A percentile compares a stretch with the other conserved stretches of the same genome.
Evolutionary conservation across 35 echinoderm and acorn worm genomes (phyloP).

Genomic region (Ptychodera flava): DNA sequence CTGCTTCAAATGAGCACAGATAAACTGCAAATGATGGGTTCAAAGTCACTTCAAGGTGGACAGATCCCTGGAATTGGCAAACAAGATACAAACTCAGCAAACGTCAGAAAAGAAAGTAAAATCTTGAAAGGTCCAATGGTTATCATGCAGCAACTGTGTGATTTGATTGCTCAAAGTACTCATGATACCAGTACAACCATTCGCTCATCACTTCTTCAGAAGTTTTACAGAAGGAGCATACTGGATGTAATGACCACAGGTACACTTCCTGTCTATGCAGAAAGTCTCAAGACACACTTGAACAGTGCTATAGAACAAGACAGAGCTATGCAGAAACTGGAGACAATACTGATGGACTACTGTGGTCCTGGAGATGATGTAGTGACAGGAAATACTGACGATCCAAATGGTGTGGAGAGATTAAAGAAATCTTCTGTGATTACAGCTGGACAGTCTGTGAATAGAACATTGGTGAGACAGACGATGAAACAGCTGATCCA

Average conservation of each 20-base stretch:
- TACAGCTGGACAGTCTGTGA: background rate
- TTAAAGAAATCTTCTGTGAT: background rate
- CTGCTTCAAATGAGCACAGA: constrained; percentile 55
- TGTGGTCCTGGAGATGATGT: background rate
- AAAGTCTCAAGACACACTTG: constrained; percentile 30
- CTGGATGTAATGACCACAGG: constrained; percentile 23
- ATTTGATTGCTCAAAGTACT: constrained; percentile 17
- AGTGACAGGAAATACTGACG: background rate
- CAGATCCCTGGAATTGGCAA: background rate
- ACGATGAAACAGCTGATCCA: background rate
- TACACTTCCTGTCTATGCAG: constrained; percentile 26
- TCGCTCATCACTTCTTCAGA: constrained; percentile 20
- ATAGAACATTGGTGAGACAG: background rate
- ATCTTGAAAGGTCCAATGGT: constrained; percentile 23
- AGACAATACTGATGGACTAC: background rate
- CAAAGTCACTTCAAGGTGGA: background rate
- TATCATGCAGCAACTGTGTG: constrained; percentile 47
- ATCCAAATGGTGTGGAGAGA: background rate
- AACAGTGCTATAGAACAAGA: constrained; percentile 32
- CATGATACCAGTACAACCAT: constrained; percentile 29
- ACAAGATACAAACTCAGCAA: background rate
- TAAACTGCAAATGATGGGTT: constrained; percentile 26
- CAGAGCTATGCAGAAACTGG: constrained; percentile 16
- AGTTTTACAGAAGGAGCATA: constrained; percentile 20
- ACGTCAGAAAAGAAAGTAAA: background rate